Base-by-base conservation (phyloP, 92 coral and sea anemone species). In the Virgularia gustaviana region DNA sequence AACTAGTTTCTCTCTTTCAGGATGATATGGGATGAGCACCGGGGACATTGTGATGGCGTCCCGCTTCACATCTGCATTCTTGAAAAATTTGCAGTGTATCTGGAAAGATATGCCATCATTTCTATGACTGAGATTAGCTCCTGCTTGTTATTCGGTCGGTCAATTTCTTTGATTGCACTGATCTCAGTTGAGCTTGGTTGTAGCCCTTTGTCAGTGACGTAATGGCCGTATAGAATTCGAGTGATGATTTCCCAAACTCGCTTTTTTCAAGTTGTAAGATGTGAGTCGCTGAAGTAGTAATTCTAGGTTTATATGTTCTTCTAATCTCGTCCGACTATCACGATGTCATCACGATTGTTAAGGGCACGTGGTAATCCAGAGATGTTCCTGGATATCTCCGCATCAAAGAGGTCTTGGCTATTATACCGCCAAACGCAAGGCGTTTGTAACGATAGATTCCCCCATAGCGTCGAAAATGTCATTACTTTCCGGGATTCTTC, bases 401-500 rank as follows among this genome's bases (percentile, higher is more conserved):
- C n/a, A n/a, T n/a, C n/a, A n/a, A n/a, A n/a, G n/a, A n/a, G n/a
- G n/a, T n/a, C n/a, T n/a, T n/a, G n/a, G n/a, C n/a, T n/a, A n/a
- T n/a, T n/a, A n/a, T n/a, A n/a, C n/a, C n/a, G n/a, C n/a, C n/a
- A n/a, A n/a, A n/a, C n/a, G n/a, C n/a, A n/a, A n/a, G n/a, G n/a
- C n/a, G n/a, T n/a, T n/a, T n/a, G 60, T 23, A 54, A 54, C 9
- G 60, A 10, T 54, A 34, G 2, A 10, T 23, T 8, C 51, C 78
- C 88, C 81, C 85, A 79, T 19, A 79, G 88, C 2, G 78, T 79
- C 23, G 78, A 63, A 78, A 78, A 83, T 13, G 85, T 73, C 76
- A 71, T 78, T 15, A 75, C 5, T 44, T 29, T 71, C 20, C 85
- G 53, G 30, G 87, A 88, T 36, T 87, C 84, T 30, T 59, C 71